Conservation (phyloP, 2,113 vertebrate genomes). For the Genyomyrus donnyi region DNA sequence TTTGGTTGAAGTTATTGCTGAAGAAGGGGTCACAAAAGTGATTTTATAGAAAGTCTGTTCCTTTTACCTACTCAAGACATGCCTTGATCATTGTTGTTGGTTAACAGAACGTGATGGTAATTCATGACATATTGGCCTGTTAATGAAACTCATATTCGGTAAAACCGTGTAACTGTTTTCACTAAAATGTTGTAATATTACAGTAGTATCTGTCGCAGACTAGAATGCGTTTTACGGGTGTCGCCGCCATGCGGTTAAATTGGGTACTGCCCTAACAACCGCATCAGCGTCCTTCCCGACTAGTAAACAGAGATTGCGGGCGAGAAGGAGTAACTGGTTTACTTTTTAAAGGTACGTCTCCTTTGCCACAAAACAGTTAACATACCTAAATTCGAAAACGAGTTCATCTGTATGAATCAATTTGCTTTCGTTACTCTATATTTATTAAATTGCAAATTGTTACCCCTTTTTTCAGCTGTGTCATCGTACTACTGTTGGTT, state of each 20-base stretch:
- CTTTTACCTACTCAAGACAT: background rate
- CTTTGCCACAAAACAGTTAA: background rate
- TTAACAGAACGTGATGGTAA: background rate
- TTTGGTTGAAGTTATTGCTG: too few species aligned
- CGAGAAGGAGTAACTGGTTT: background rate
- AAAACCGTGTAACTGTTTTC: background rate
- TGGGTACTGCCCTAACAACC: constrained; percentile 42
- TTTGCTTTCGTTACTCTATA: background rate
- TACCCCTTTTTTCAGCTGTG: background rate
- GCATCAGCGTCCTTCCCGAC: constrained; percentile 26
- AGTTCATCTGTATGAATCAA: background rate
- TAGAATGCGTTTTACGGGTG: background rate
- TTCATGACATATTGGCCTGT: background rate
- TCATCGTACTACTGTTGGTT: background rate
- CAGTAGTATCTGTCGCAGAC: background rate
- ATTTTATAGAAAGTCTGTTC: background rate
- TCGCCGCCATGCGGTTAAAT: background rate
- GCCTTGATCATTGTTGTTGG: background rate
- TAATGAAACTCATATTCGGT: background rate
- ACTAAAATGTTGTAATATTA: background rate
- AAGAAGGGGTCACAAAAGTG: too few species aligned
- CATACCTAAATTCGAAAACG: background rate
- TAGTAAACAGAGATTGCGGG: constrained; percentile 38
- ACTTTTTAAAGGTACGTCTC: constrained; percentile 10
- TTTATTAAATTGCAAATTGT: background rate